Percentiles rank a stretch among this genome's conserved stretches.
These are phyloP conservation scores for Kryptopterus vitreolus DNA, from an alignment of 2,797 vertebrate genomes.

Conservation along the genomic window DNA sequence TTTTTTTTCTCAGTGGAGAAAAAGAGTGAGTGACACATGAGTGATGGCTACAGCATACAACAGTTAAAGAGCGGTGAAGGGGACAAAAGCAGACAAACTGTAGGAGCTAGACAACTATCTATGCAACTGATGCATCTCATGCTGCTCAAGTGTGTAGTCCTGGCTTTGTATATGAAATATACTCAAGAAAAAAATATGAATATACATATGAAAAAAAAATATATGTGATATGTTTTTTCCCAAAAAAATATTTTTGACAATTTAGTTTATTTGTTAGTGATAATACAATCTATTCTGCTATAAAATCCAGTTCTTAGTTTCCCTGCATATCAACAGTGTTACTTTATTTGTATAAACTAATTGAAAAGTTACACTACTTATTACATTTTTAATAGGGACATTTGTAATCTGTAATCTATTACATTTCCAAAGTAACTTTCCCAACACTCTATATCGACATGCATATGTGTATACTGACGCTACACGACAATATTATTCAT, in stretches of 20 bases:
- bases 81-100: neutral
- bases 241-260: neutral
- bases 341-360: no score
- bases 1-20: neutral
- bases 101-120: neutral
- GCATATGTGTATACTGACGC: neutral
- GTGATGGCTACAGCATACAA: slow-evolving; percentile 6
- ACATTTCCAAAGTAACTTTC: no score
- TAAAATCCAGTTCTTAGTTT: neutral
- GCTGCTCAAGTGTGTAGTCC: neutral
- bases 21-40: no score
- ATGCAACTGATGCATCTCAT: neutral
- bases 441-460: no score
- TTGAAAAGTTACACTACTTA: no score
- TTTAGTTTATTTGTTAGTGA: neutral
- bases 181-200: neutral
- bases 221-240: neutral
- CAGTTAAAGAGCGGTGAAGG: neutral
- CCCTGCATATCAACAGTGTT: no score
- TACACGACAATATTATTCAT: neutral
- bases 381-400: no score
- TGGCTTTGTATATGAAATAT: neutral
- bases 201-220: no score
- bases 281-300: neutral
- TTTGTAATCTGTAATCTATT: no score